Evolutionary conservation across 53 echinoderm and acorn worm genomes (phyloP), one percentile per base, ranked within the genome.

Genomic region (Astropecten irregularis): DNA sequence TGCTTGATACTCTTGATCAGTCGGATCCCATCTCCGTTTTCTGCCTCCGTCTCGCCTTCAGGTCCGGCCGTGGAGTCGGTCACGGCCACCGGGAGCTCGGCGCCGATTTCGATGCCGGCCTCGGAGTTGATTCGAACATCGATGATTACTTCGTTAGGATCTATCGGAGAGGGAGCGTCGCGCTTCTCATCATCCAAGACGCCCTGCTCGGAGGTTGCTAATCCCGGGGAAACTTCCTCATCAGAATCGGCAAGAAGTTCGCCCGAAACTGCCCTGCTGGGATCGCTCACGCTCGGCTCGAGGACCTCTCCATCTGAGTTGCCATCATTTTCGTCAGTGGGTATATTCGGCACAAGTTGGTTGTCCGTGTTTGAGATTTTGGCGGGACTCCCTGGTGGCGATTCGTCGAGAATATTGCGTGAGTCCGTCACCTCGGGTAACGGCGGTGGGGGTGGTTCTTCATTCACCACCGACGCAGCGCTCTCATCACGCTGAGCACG

Each of bases 101-200:
- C 74, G 14, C 74, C 74, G 13, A 74, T 74, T 6, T 74, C 74
- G 57, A 74, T 37, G 33, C 74, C 74, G 25, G 27, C 25, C 3
- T 74, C 57, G 0, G 74, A 74, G 39, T 74, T 74, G 27, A 74
- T 74, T 23, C 14, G 54, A 15, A 74, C 74, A 26, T 74, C 56
- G 42, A 74, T 57, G 56, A 74, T 40, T 7, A 74, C 74, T 8
- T 74, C 38, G 16, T 15, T 31, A 7, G 23, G 23, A 11, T 58
- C 56, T 16, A 19, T 56, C 0, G 38, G 25, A 35, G 74, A 29
- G 14, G 74, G 16, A 10, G 74, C 7, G 32, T 26, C 38, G 10
- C 29, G 35, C 31, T 26, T 18, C 1, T 54, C 25, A 6, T 22
- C 26, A 39, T 57, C 51, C 27, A 28, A 37, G 26, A 11, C 15